Evolutionary conservation across 2,113 vertebrate species (phyloP), one percentile per base, ranked within the genome.

Genomic region (Scatophagus argus): DNA sequence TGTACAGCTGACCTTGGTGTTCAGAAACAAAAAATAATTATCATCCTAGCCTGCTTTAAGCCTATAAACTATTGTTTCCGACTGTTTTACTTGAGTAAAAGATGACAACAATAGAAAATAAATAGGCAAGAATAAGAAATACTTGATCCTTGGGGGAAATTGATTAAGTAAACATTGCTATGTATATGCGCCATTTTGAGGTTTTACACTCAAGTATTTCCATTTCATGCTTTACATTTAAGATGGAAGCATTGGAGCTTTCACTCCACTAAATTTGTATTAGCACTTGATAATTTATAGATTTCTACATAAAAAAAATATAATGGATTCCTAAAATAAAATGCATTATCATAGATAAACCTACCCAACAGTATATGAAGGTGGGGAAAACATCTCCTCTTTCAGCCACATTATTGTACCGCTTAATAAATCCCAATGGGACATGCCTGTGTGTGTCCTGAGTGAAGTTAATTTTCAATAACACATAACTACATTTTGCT

Each of bases 1-100:
- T 59, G 4, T 27, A 12, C 1, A 0, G 59, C 51, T 86, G 76
- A 73, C 71, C 66, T 52, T 29, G 13, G 44, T 65, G 31, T 52
- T 32, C 17, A 66, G 43, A 67, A 23, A 54, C 16, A 14, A 31
- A 41, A 54, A 13, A 25, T 6, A 44, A 25, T 44, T 13, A 74
- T 32, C 25, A 52, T 19, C 5, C 8, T 6, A 8, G 52, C 9
- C 17, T 51, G 38, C 39, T 32, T 55, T 55, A 6, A 43, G 8
- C 5, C 27, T 23, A 27, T 52, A 54, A n/a, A 38, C 9, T 8
- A 5, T 29, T 46, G 32, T 25, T 52, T 29, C 2, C 51, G 4
- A 52, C n/a, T 25, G 47, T 34, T 55, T 64, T 34, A 34, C 9
- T 9, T 25, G 1, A 43, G 8, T 52, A 43, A 52, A 62, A 49